Conservation (phyloP, 2,888 invertebrate species). For the Brenthis daphne region DNA sequence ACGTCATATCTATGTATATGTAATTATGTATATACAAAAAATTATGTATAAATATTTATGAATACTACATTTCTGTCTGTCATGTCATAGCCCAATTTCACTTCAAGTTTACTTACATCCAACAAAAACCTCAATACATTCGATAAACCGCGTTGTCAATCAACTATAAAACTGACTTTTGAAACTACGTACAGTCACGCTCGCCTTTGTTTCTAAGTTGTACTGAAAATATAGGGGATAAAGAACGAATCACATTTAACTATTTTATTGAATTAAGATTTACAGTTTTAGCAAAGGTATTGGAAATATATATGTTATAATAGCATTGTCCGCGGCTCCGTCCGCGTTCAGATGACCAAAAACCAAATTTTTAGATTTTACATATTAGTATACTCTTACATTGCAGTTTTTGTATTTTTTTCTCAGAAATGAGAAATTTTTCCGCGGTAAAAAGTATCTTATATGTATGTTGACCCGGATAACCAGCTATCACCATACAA, state of each 20-base stretch:
- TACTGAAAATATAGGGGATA: background rate
- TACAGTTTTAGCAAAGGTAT: too few relatives aligned
- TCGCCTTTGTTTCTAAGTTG: constrained; percentile 29
- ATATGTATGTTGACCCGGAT: too few relatives aligned
- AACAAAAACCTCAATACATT: constrained; percentile 29
- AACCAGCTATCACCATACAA: too few relatives aligned
- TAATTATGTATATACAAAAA: background rate
- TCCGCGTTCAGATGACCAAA: too few relatives aligned
- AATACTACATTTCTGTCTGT: background rate
- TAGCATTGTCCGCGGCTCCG: too few relatives aligned
- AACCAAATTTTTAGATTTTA: too few relatives aligned
- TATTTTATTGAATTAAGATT: too few relatives aligned
- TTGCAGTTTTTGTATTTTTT: too few relatives aligned
- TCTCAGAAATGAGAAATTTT: too few relatives aligned
- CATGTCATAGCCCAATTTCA: constrained; percentile 30
- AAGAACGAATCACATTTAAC: background rate
- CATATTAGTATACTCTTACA: too few relatives aligned
- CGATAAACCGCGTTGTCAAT: constrained; percentile 35
- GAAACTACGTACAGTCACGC: constrained; percentile 36
- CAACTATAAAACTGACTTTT: constrained; percentile 38
- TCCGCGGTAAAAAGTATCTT: too few relatives aligned
- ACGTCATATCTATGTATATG: background rate
- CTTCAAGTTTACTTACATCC: constrained; percentile 20
- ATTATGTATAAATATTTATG: background rate
- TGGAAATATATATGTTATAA: too few relatives aligned